Percentiles rank a stretch among this genome's conserved stretches.
phyloP scores from a whole-genome alignment of 2,888 invertebrate species.

The Volucella zonaria region DNA sequence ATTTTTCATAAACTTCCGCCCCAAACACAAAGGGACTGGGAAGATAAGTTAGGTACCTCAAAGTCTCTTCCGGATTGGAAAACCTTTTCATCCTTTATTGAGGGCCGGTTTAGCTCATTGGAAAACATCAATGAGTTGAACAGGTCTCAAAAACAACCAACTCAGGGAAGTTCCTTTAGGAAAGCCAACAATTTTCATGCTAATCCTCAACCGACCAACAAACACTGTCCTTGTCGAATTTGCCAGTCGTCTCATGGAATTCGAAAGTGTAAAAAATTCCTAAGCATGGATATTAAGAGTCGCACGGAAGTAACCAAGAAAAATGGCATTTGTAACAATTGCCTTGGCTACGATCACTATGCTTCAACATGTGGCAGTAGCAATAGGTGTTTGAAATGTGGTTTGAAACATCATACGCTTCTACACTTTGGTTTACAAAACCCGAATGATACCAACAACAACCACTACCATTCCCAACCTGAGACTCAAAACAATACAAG shows the following conservation, averaged over 20 bases:
- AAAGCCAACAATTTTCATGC: neutral
- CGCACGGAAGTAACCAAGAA: too few relatives aligned
- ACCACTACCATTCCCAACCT: neutral
- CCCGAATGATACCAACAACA: neutral
- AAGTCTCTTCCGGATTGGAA: neutral
- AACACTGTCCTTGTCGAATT: too few relatives aligned
- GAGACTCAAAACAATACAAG: too few relatives aligned
- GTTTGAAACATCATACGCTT: neutral
- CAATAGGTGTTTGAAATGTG: conserved; percentile 9
- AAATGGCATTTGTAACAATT: too few relatives aligned
- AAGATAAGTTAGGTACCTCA: too few relatives aligned
- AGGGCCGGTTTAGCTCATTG: neutral
- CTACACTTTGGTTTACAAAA: neutral
- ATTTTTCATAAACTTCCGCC: neutral
- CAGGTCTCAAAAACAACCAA: neutral
- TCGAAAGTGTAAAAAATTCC: too few relatives aligned
- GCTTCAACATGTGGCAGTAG: conserved; percentile 3
- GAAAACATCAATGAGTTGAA: neutral
- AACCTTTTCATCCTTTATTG: neutral
- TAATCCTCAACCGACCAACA: too few relatives aligned
- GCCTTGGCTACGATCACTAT: too few relatives aligned
- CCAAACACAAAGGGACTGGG: neutral
- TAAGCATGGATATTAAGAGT: too few relatives aligned
- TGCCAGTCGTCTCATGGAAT: too few relatives aligned
- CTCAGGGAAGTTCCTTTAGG: neutral